Conservation (phyloP, 2,113 vertebrate species). For the Pollimyrus isidori region DNA sequence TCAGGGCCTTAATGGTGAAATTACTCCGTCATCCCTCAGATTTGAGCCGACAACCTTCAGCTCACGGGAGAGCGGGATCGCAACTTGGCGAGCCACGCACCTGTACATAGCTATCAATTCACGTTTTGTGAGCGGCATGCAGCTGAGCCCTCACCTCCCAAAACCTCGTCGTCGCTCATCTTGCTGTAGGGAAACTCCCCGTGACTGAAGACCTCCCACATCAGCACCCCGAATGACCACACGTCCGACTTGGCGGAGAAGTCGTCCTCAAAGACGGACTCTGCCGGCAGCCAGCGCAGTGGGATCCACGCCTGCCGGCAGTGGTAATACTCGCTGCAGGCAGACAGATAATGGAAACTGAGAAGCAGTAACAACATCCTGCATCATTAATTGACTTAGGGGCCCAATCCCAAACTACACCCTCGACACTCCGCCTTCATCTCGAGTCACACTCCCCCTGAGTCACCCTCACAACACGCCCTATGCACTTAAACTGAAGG, state of each 20-base stretch:
- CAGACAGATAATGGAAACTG: not conserved
- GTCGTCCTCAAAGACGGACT: slow-evolving; percentile 86
- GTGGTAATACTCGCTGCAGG: slow-evolving; percentile 86
- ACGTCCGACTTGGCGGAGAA: slow-evolving; percentile 93
- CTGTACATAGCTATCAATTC: not conserved
- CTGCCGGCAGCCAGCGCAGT: slow-evolving; percentile 87
- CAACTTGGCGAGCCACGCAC: not conserved
- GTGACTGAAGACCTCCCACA: slow-evolving; percentile 94
- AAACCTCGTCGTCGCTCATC: slow-evolving; percentile 78
- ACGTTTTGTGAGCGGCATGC: not conserved
- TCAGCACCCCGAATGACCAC: slow-evolving; percentile 92
- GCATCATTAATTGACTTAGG: not conserved
- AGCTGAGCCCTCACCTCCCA: slow-evolving; percentile 68
- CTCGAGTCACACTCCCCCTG: too few relatives aligned
- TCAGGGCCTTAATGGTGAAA: not conserved
- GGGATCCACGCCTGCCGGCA: slow-evolving; percentile 93
- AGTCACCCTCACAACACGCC: too few relatives aligned
- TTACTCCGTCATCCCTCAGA: not conserved
- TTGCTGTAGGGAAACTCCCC: slow-evolving; percentile 82
- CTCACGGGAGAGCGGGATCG: not conserved
- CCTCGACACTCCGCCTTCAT: too few relatives aligned
- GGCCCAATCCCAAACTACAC: too few relatives aligned
- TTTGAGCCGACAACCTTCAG: not conserved
- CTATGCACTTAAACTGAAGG: too few relatives aligned
- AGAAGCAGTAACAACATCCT: not conserved